A percentile compares a stretch with the other conserved stretches of the same genome.
Evolutionary conservation across 2,113 vertebrate species (phyloP).

Genomic region (Falcunculus frontatus): DNA sequence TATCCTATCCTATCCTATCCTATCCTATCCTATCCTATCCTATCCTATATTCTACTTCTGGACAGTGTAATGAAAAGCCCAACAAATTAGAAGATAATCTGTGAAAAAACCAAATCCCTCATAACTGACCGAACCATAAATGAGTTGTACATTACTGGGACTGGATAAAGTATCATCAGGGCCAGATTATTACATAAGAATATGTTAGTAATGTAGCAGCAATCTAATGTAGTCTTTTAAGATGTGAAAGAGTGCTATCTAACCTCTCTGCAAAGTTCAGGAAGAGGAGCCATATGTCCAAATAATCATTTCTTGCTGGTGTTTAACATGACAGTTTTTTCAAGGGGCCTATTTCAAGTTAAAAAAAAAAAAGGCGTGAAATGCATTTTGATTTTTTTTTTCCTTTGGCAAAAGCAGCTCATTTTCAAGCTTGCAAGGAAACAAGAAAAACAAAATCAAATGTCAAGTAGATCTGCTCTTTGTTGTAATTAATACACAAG

Average conservation of each 20-base stretch:
- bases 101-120: background rate
- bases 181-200: slow-evolving; percentile 41
- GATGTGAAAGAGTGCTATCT: slow-evolving; percentile 59
- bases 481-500: slow-evolving; percentile 62
- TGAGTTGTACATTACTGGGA: background rate
- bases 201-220: slow-evolving; percentile 44
- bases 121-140: background rate
- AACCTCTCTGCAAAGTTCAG: slow-evolving; percentile 53
- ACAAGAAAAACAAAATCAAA: slow-evolving; percentile 68
- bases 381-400: slow-evolving; percentile 10
- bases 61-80: background rate
- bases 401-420: slow-evolving; percentile 52
- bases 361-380: slow-evolving; percentile 50
- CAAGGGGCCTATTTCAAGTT: slow-evolving; percentile 42
- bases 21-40: background rate
- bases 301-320: slow-evolving; percentile 58
- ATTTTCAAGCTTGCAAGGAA: slow-evolving; percentile 54
- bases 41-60: background rate
- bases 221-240: slow-evolving; percentile 56
- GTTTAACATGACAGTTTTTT: slow-evolving; percentile 58
- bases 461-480: slow-evolving; percentile 67
- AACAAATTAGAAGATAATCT: slow-evolving; percentile 9
- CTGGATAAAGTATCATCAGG: background rate
- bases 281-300: slow-evolving; percentile 65
- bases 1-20: background rate